Evolutionary conservation across 1,140 invertebrate genomes (phyloP), one percentile per base, ranked within the genome.

Genomic region (Elymnias hypermnestra): DNA sequence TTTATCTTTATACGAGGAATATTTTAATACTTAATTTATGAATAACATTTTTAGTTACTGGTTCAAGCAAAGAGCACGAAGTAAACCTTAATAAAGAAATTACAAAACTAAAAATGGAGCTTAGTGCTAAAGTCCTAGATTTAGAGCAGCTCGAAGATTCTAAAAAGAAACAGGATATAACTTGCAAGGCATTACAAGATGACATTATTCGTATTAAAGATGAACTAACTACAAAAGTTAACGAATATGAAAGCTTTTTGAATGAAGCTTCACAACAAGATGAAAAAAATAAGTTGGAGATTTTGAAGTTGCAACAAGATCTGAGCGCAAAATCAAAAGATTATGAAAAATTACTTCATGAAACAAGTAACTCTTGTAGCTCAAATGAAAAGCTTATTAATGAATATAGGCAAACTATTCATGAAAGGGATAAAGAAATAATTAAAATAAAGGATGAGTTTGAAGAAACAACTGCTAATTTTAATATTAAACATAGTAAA

Each of bases 91-190:
- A 86, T 46, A 89, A 89, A 71, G 88, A 89, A 71, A 72, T 87
- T 26, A 87, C 88, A 6, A 88, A 87, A 71, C 56, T 89, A 8
- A 88, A 88, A 81, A 89, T 88, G 87, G 87, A 90, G 65, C 52
- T 89, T 5, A 89, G 87, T 63, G 75, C 84, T 33, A 88, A 87
- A 79, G 63, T 84, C 22, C 63, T 86, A 49, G 88, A 89, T 64
- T 62, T 84, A 37, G 88, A 89, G 71, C 83, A 79, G 49, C 39
- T 75, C 29, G 62, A 78, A 55, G 83, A 85, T 19, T 63, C 81
- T 7, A 87, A 89, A 39, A 85, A 72, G 46, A 83, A 87, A 57
- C 70, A 90, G 38, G 86, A 89, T 61, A 46, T 67, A 2, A 67
- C 72, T 25, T 60, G 86, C 8, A 85, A 83, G 37, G 69, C 55